Percentiles rank a stretch among this genome's conserved stretches.
Evolutionary conservation across 2,113 vertebrate species (phyloP).

Genomic region (Silurus meridionalis): DNA sequence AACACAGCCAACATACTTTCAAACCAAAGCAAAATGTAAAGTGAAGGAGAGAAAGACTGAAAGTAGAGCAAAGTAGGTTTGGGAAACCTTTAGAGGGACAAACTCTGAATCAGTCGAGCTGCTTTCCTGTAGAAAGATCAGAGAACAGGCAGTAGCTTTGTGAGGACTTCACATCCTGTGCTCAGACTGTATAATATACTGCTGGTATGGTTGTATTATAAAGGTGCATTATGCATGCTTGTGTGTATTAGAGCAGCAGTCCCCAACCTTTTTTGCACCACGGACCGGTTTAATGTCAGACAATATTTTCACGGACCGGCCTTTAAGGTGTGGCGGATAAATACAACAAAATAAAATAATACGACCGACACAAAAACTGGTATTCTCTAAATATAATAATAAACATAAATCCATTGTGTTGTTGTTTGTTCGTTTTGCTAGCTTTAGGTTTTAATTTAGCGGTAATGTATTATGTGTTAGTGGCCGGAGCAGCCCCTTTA

Average conservation of each 20-base stretch:
- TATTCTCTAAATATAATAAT: too few relatives aligned
- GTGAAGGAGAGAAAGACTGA: constrained; percentile 25
- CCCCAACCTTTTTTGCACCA: too few relatives aligned
- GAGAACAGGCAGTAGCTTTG: constrained; percentile 47
- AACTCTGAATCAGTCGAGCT: constrained; percentile 61
- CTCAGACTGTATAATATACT: constrained; percentile 1
- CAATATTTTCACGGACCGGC: too few relatives aligned
- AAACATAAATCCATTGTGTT: too few relatives aligned
- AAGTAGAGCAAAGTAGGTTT: not conserved
- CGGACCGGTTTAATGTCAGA: too few relatives aligned
- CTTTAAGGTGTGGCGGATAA: too few relatives aligned
- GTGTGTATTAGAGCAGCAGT: not conserved
- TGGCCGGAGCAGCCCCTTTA: too few relatives aligned
- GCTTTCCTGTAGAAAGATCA: constrained; percentile 67
- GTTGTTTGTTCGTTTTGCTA: too few relatives aligned
- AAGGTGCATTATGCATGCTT: not conserved
- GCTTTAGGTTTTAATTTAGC: too few relatives aligned
- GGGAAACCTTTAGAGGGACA: constrained; percentile 71
- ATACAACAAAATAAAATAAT: too few relatives aligned
- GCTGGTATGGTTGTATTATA: not conserved
- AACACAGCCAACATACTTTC: constrained; percentile 21
- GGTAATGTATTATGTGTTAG: too few relatives aligned
- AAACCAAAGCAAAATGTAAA: constrained; percentile 34
- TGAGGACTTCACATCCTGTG: constrained; percentile 38
- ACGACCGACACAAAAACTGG: too few relatives aligned